Conservation (phyloP, 1,140 invertebrate species). For the Aphelinus certus region DNA sequence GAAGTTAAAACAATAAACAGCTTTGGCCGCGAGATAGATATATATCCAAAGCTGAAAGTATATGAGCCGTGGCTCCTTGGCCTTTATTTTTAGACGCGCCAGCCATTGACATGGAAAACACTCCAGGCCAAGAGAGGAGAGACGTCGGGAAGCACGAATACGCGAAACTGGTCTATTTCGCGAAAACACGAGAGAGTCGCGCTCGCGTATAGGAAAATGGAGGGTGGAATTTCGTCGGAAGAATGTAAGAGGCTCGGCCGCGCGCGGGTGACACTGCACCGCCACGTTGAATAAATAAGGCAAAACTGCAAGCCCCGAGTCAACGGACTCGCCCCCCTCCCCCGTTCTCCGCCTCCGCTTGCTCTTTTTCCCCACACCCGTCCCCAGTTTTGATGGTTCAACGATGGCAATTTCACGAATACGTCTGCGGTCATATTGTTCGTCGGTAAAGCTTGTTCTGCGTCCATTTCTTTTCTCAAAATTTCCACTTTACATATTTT, state of each 20-base stretch:
- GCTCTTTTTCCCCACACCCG: conserved; percentile 3
- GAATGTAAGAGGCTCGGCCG: conserved; percentile 25
- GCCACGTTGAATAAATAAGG: conserved; percentile 30
- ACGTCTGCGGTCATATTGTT: no score
- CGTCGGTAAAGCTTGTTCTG: no score
- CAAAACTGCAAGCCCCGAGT: conserved; percentile 5
- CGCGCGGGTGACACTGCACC: background rate
- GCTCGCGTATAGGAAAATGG: conserved; percentile 17
- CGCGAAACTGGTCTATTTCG: conserved; percentile 35
- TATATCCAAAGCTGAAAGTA: no score
- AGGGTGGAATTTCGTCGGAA: conserved; percentile 9
- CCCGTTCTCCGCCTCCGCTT: background rate
- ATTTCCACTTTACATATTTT: no score
- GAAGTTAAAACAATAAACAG: conserved; percentile 40
- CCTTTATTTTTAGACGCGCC: conserved; percentile 34
- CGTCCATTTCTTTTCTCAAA: no score
- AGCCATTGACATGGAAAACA: conserved; percentile 38
- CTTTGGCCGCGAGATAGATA: background rate
- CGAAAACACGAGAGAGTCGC: background rate
- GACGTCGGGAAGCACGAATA: background rate
- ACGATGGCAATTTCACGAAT: no score
- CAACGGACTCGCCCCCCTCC: background rate
- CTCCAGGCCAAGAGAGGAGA: background rate
- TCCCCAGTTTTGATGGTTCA: no score
- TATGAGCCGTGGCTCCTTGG: background rate